These are phyloP conservation scores for cat (Felis catus) DNA, from an alignment of 2,113 vertebrate genomes.

Conservation along the genomic window F.catus_Fca126_mat1.0 CM031417.1:53838001-53838500, in stretches of 20 bases:
- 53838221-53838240: background rate
- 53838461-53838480: background rate
- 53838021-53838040: background rate
- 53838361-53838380: background rate
- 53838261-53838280: background rate
- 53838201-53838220: background rate
- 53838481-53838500: background rate
- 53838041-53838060: background rate
- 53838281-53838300: background rate
- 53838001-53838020: background rate
- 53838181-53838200: background rate
- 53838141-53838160: background rate
- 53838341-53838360: background rate
- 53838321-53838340: background rate
- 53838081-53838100: background rate
- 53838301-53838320: background rate
- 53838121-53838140: background rate
- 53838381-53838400: background rate
- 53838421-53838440: background rate
- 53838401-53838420: background rate
- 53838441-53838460: background rate
- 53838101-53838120: background rate
- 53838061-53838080: background rate
- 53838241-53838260: background rate
- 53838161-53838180: background rate